Base-by-base conservation (phyloP, 2,113 vertebrate species). In the Entelurus aequoreus region DNA sequence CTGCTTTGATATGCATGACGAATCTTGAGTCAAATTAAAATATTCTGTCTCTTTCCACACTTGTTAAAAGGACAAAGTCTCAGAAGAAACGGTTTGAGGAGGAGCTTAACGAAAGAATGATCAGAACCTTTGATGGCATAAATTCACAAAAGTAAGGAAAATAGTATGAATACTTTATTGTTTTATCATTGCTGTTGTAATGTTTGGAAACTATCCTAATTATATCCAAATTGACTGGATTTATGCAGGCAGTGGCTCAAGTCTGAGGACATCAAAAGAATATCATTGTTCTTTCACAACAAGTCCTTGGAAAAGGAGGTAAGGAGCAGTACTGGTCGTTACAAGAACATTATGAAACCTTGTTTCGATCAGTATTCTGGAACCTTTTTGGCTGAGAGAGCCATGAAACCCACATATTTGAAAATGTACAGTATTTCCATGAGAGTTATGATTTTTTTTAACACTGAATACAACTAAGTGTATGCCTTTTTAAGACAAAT, bases 51-150 rank as follows among this genome's bases (percentile, higher is more conserved):
- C 36, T 70, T 49, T 69, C 54, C 19, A 13, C 61, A 77, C 58
- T 63, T 65, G 28, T 66, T 46, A 16, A 61, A 67, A 98, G 96
- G 89, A 98, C 95, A 72, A 97, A 97, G 84, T 98, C 96, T 66
- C 96, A 99, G 79, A 98, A 98, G 86, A 97, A 93, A 77, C 89
- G 93, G 8, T 99, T 99, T 90, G 96, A 99, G 82, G 95, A 99
- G 71, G 96, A 99, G 62, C 75, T 99, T 61, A 98, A 97, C 38
- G 94, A 98, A 85, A 90, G 96, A 62, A 99, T 99, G 94, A 98
- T 99, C 77, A 91, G 92, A 78, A 96, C 96, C 6, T 96, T 99
- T 76, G 96, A 98, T 72, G 96, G 95, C 60, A 98, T 99, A 83
- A 99, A 95, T 73, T 94, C 96, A 53, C 96, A 99, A 76, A 99